These are phyloP conservation scores for Vannuccia rotundouncinata DNA, from an alignment of 2,888 invertebrate genomes.

Conservation along the genomic window DNA sequence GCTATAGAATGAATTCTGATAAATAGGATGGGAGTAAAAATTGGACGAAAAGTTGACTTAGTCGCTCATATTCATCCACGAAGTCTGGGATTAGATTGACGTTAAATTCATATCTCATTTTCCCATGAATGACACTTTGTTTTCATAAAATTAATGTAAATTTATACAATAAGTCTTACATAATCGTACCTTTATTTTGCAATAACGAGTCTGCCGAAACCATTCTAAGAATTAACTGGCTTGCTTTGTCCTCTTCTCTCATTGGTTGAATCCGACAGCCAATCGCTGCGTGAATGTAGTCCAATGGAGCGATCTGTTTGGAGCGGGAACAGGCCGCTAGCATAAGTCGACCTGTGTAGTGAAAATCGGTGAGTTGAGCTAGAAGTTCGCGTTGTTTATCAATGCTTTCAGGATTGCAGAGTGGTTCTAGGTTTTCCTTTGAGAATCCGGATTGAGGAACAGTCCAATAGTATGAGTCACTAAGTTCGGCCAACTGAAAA, in stretches of 20 bases:
- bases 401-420: slow-evolving; percentile 48
- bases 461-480: slow-evolving; percentile 58
- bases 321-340: slow-evolving; percentile 52
- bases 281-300: slow-evolving; percentile 58
- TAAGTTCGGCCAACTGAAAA: slow-evolving; percentile 53
- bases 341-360: slow-evolving; percentile 55
- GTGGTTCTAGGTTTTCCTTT: slow-evolving; percentile 54
- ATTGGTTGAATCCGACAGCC: slow-evolving; percentile 55
- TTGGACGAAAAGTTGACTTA: too few species aligned
- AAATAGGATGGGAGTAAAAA: too few species aligned
- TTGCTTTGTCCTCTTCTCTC: slow-evolving; percentile 51
- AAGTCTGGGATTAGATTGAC: too few species aligned
- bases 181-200: too few species aligned
- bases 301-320: slow-evolving; percentile 56
- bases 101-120: too few species aligned
- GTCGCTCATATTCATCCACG: too few species aligned
- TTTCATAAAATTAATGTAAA: too few species aligned
- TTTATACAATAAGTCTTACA: too few species aligned
- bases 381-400: slow-evolving; percentile 50
- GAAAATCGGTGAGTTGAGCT: slow-evolving; percentile 54
- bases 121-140: too few species aligned
- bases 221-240: too few species aligned
- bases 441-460: slow-evolving; percentile 58
- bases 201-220: too few species aligned
- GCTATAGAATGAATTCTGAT: too few species aligned